Evolutionary conservation across 2,888 invertebrate genomes (phyloP).

Genomic region (Melinopterus prodromus): DNA sequence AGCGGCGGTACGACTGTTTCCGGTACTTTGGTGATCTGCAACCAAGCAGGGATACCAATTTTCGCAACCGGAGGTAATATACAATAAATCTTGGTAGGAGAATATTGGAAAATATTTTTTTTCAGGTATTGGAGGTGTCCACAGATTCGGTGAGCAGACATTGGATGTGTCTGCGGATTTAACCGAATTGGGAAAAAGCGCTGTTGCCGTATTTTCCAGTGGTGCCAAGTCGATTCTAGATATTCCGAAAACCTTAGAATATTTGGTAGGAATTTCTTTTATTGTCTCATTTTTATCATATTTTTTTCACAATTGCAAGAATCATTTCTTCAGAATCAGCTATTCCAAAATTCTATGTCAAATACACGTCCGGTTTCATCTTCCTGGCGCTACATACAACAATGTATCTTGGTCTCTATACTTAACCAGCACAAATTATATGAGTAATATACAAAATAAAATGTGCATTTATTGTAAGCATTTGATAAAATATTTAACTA

Average conservation of each 20-base stretch:
- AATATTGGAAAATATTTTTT: not conserved
- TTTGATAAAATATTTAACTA: not conserved
- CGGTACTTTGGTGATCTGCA: slow-evolving; percentile 88
- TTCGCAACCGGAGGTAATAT: slow-evolving; percentile 89
- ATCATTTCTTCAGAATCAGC: slow-evolving; percentile 9
- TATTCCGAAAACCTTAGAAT: slow-evolving; percentile 92
- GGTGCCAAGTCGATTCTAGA: slow-evolving; percentile 98
- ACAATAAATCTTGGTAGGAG: slow-evolving; percentile 9
- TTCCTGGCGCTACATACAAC: too few species aligned
- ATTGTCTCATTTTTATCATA: not conserved
- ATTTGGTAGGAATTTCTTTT: slow-evolving; percentile 75
- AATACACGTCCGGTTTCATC: too few species aligned
- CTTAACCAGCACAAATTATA: too few species aligned
- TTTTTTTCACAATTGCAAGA: too few species aligned
- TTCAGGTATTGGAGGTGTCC: slow-evolving; percentile 87
- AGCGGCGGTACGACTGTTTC: slow-evolving; percentile 97
- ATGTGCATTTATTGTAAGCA: too few species aligned
- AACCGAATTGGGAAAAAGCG: slow-evolving; percentile 85
- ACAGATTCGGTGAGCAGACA: slow-evolving; percentile 84
- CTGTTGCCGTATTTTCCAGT: slow-evolving; percentile 91
- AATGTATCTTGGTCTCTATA: too few species aligned
- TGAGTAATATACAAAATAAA: too few species aligned
- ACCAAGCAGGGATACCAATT: slow-evolving; percentile 82
- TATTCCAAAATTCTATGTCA: too few species aligned
- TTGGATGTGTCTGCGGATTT: slow-evolving; percentile 96